phyloP scores from a whole-genome alignment of 2,888 invertebrate species.

The Gibbula magus region DNA sequence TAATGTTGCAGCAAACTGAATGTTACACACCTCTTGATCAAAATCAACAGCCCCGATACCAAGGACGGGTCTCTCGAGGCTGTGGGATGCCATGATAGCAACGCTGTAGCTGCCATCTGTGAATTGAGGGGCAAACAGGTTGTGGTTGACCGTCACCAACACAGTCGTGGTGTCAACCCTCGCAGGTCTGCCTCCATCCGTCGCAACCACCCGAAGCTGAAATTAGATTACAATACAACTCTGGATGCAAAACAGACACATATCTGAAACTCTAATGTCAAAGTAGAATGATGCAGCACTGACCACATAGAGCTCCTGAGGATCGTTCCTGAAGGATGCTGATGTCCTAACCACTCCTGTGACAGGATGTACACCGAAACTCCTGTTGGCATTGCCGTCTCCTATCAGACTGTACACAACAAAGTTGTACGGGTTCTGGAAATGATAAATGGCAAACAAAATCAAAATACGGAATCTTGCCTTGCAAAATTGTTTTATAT shows the following conservation, averaged over 20 bases:
- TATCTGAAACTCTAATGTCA: background rate
- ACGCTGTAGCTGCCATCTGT: conserved; percentile 50
- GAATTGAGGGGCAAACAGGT: conserved; percentile 51
- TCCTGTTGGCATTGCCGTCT: conserved; percentile 51
- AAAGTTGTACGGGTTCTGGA: conserved; percentile 46
- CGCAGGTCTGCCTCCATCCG: conserved; percentile 35
- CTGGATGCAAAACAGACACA: background rate
- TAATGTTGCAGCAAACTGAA: too few species aligned
- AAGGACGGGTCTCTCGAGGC: conserved; percentile 47
- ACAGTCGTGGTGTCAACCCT: conserved; percentile 29
- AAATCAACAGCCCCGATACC: conserved; percentile 58
- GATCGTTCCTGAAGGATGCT: conserved; percentile 37
- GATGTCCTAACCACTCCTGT: conserved; percentile 49
- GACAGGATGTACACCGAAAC: conserved; percentile 52
- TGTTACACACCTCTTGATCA: conserved; percentile 53
- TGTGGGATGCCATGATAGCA: conserved; percentile 56
- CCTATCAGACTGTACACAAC: conserved; percentile 54
- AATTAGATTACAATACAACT: background rate
- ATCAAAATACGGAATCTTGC: conserved; percentile 44
- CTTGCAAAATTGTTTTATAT: too few species aligned
- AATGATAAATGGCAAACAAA: background rate
- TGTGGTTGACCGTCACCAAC: conserved; percentile 44
- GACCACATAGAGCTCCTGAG: conserved; percentile 27
- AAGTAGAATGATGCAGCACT: background rate
- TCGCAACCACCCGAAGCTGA: conserved; percentile 32